A percentile compares a stretch with the other conserved stretches of the same genome.
These are phyloP conservation scores for Streptopelia turtur DNA, from an alignment of 2,797 vertebrate species.

Conservation along the genomic window DNA sequence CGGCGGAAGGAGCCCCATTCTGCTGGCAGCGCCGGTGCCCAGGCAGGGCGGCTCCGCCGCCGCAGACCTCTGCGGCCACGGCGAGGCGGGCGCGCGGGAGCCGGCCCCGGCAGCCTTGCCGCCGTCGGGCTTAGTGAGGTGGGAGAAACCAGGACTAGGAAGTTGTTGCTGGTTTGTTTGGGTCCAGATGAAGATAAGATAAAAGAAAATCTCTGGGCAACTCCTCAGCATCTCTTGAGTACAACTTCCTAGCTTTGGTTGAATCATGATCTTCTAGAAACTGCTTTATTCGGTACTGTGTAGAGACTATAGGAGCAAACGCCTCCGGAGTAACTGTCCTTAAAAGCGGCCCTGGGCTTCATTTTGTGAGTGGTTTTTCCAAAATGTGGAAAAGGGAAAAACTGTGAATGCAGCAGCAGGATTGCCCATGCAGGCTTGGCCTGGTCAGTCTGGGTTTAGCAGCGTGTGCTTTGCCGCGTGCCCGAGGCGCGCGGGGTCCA, in stretches of 20 bases:
- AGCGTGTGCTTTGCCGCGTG: accelerated
- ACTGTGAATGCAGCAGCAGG: accelerated
- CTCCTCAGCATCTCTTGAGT: neutral
- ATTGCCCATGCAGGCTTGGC: accelerated
- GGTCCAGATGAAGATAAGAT: no score
- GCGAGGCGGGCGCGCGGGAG: accelerated
- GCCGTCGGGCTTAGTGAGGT: neutral
- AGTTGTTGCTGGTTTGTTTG: neutral
- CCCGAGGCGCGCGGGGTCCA: accelerated
- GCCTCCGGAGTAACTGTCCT: neutral
- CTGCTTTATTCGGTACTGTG: neutral
- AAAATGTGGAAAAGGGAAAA: neutral
- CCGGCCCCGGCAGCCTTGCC: neutral
- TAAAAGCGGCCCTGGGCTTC: accelerated
- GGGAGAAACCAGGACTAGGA: neutral
- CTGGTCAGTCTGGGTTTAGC: neutral
- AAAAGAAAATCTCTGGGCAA: neutral
- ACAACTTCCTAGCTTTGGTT: neutral
- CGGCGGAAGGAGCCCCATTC: neutral
- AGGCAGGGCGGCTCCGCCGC: neutral
- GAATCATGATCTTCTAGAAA: neutral
- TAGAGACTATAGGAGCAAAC: neutral
- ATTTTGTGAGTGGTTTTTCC: neutral
- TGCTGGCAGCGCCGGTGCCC: no score
- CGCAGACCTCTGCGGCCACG: neutral